Evolutionary conservation across 1,140 invertebrate genomes (phyloP), one percentile per base, ranked within the genome.

Genomic region (Drosophila navojoa): DNA sequence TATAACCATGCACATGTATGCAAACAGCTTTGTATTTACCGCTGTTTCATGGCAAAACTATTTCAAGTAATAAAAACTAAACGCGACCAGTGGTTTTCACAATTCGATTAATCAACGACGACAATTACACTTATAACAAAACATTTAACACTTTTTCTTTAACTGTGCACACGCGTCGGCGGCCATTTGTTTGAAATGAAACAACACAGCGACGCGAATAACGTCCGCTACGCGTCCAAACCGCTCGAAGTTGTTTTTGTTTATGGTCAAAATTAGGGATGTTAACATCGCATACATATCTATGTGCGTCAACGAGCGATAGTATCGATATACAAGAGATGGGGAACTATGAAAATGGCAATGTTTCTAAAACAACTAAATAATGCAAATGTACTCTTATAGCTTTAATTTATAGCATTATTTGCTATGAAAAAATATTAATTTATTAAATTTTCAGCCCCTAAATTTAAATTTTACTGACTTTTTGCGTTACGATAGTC

Each of bases 141-240:
- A 78, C 60, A 78, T 45, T 49, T 38, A 66, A 72, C 35, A 59
- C 52, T 44, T 71, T 38, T 35, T 71, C 35, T 27, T 19, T n/a
- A 35, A 29, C 35, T 13, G 19, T 22, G 44, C 44, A 69, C 52
- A 70, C 67, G 71, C 67, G 70, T 53, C 63, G 66, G 71, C 67
- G 67, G 59, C 67, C 71, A 75, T 79, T 80, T 80, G 77, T 80
- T 77, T 80, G 66, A 75, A 75, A 58, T 38, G 35, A 57, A 59
- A 71, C 59, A 73, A 69, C 42, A 73, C 42, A 27, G 42, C 50
- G 42, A 69, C 71, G 58, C 66, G 58, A 74, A 42, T 27, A 32
- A 9, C 66, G 66, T 57, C 71, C 71, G 57, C 66, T 5, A 62
- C 71, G 66, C 59, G 67, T 58, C 45, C 45, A 44, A 57, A 44